Conservation (phyloP, 1,140 invertebrate genomes). For the Cotesia vestalis region DNA sequence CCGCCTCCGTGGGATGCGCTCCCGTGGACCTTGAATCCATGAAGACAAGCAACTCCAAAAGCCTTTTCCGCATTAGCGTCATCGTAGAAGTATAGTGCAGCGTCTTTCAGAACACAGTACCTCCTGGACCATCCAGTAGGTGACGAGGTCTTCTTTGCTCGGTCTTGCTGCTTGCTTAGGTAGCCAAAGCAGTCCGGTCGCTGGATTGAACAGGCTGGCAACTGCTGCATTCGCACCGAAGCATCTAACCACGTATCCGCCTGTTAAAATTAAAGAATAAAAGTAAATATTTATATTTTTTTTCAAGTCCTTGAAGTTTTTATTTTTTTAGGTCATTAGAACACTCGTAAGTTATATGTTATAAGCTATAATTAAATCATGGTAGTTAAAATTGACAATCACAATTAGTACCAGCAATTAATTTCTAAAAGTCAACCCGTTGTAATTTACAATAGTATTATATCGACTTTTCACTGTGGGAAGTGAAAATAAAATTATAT, state of each 20-base stretch:
- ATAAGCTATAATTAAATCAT: too few species aligned
- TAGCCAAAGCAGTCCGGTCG: slow-evolving; percentile 92
- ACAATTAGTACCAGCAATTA: too few species aligned
- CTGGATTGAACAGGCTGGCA: slow-evolving; percentile 76
- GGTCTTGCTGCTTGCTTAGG: slow-evolving; percentile 78
- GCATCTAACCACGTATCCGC: slow-evolving; percentile 82
- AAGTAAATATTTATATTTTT: too few species aligned
- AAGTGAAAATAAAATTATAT: too few species aligned
- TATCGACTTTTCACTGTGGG: too few species aligned
- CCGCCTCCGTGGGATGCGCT: slow-evolving; percentile 75
- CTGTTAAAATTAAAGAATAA: slow-evolving; percentile 59
- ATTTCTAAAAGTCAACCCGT: too few species aligned
- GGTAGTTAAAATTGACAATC: too few species aligned
- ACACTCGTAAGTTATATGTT: too few species aligned
- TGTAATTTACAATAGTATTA: too few species aligned
- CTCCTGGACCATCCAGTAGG: slow-evolving; percentile 80
- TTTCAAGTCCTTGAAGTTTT: too few species aligned
- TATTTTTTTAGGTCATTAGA: too few species aligned
- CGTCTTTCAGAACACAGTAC: slow-evolving; percentile 95
- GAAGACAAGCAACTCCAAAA: slow-evolving; percentile 91
- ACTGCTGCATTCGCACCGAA: slow-evolving; percentile 73
- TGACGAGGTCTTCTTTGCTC: slow-evolving; percentile 76
- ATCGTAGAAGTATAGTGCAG: slow-evolving; percentile 93
- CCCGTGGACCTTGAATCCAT: slow-evolving; percentile 90
- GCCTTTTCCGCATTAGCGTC: slow-evolving; percentile 86